phyloP scores from a whole-genome alignment of 1,140 invertebrate species.

The Piezodorus guildinii region DNA sequence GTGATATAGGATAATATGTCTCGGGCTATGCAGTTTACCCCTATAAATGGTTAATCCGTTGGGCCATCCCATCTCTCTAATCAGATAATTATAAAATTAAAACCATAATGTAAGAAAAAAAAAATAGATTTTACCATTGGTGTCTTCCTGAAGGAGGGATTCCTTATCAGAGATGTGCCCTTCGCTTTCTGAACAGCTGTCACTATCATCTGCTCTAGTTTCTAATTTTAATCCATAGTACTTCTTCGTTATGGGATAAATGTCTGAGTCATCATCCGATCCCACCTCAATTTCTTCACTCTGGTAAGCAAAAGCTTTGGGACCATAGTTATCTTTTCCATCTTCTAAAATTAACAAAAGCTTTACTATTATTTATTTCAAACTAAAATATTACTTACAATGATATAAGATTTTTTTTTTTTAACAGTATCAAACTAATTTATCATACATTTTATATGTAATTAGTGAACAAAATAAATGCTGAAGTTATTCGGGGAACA shows the following conservation, averaged over 20 bases:
- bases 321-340: conserved; percentile 27
- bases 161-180: conserved; percentile 19
- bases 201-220: conserved; percentile 20
- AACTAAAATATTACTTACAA: not conserved
- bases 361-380: not conserved
- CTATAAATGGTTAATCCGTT: too few relatives aligned
- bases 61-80: too few relatives aligned
- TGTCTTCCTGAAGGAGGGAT: conserved; percentile 24
- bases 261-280: conserved; percentile 33
- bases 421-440: not conserved
- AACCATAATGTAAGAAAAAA: too few relatives aligned
- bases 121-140: conserved; percentile 16
- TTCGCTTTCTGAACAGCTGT: conserved; percentile 23
- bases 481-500: too few relatives aligned
- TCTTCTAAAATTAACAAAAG: not conserved
- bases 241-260: conserved; percentile 35
- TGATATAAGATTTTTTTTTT: not conserved
- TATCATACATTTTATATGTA: too few relatives aligned
- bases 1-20: too few relatives aligned
- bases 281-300: conserved; percentile 38
- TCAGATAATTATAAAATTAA: too few relatives aligned
- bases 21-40: too few relatives aligned
- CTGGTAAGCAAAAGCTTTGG: conserved; percentile 36
- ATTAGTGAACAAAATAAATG: too few relatives aligned
- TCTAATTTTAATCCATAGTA: conserved; percentile 13